Evolutionary conservation across 1,140 invertebrate genomes (phyloP).

Genomic region (Anthonomus grandis): DNA sequence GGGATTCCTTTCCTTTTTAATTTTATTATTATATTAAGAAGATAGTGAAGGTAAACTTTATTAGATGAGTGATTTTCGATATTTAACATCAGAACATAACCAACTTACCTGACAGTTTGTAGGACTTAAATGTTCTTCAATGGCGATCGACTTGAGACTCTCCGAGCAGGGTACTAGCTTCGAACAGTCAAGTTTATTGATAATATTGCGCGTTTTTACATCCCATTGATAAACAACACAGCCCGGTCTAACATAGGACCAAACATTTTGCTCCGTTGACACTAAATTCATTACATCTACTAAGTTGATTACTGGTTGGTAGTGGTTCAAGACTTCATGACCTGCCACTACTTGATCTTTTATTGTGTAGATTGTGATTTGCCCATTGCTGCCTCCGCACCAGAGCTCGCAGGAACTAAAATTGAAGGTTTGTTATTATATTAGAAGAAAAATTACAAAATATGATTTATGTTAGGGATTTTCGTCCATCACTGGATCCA

Average conservation of each 20-base stretch:
- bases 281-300: conserved; percentile 62
- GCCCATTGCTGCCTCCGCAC: conserved; percentile 73
- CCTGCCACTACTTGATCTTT: conserved; percentile 58
- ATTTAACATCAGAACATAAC: no score
- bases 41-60: no score
- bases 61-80: no score
- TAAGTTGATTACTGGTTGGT: conserved; percentile 55
- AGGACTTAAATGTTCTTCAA: conserved; percentile 81
- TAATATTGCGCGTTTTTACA: conserved; percentile 57
- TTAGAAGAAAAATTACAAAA: neutral
- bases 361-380: conserved; percentile 64
- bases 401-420: conserved; percentile 63
- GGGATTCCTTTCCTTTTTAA: no score
- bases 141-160: conserved; percentile 85
- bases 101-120: conserved; percentile 72
- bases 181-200: conserved; percentile 85
- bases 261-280: conserved; percentile 61
- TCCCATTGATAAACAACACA: conserved; percentile 87
- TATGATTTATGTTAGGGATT: no score
- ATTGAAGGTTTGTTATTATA: conserved; percentile 8
- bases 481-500: no score
- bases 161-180: conserved; percentile 90
- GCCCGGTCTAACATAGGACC: conserved; percentile 76
- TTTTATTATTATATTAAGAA: no score
- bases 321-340: conserved; percentile 61